A percentile compares a stretch with the other conserved stretches of the same genome.
Conservation (phyloP, 2,888 invertebrate species). For the Pyrrhia umbra region DNA sequence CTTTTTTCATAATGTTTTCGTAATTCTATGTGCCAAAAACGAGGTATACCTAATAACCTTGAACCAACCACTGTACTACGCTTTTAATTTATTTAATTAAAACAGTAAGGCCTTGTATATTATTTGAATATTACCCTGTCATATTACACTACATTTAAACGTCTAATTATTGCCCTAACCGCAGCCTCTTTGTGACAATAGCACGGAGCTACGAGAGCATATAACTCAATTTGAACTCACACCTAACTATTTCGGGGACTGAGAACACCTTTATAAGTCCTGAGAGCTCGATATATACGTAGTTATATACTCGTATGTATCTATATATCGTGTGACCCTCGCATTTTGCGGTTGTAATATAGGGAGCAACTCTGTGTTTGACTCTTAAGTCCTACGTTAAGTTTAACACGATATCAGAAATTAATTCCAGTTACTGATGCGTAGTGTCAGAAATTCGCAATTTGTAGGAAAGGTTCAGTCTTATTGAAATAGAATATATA, state of each 20-base stretch:
- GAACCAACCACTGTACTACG: no score
- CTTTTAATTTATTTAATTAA: no score
- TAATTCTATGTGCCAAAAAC: no score
- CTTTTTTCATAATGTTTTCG: no score
- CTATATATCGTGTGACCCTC: not conserved
- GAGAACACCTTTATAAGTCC: not conserved
- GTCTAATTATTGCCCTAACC: constrained; percentile 6
- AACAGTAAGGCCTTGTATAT: no score
- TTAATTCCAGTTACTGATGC: not conserved
- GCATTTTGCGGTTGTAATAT: constrained; percentile 27
- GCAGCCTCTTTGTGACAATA: constrained; percentile 2
- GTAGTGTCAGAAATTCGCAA: not conserved
- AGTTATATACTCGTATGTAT: not conserved
- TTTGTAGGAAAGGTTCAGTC: not conserved
- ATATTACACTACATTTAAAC: constrained; percentile 3
- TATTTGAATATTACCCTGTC: not conserved
- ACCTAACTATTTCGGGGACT: constrained; percentile 3
- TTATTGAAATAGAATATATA: no score
- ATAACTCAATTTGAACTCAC: constrained; percentile 23
- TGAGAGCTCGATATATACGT: not conserved
- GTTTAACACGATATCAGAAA: not conserved
- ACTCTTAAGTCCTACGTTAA: not conserved
- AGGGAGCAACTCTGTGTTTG: not conserved
- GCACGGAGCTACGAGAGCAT: constrained; percentile 3
- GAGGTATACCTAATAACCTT: no score